These are phyloP conservation scores for Polypterus senegalus DNA, from an alignment of 2,113 vertebrate species.

Conservation along the genomic window DNA sequence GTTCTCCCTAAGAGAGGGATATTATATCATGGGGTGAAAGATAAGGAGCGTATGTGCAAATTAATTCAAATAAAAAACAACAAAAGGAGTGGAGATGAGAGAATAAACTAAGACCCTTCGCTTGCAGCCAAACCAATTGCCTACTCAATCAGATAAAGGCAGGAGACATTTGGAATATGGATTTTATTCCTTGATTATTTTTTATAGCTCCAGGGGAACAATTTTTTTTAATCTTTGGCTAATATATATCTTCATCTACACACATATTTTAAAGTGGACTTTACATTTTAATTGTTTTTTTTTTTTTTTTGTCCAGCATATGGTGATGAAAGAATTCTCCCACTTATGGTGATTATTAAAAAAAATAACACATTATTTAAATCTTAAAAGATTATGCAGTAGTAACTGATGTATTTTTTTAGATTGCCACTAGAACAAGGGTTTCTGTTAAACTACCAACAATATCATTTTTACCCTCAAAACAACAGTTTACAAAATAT, in stretches of 20 bases:
- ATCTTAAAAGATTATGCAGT: too few species aligned
- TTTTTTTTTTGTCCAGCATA: neutral
- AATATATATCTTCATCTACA: too few species aligned
- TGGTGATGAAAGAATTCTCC: too few species aligned
- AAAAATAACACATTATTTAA: too few species aligned
- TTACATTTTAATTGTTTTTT: neutral
- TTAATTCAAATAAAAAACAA: neutral
- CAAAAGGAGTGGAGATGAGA: neutral
- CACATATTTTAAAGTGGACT: too few species aligned
- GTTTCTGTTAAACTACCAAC: too few species aligned
- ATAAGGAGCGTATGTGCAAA: neutral
- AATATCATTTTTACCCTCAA: too few species aligned
- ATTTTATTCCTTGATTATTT: neutral
- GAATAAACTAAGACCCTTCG: neutral
- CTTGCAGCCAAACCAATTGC: neutral
- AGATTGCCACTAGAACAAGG: too few species aligned
- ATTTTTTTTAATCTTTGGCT: too few species aligned
- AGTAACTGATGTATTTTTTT: too few species aligned
- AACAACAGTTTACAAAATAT: too few species aligned
- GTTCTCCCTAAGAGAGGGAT: neutral
- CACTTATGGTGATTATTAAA: too few species aligned
- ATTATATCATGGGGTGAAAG: neutral
- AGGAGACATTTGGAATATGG: neutral
- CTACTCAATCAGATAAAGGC: neutral
- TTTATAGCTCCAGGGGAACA: neutral